These are phyloP conservation scores for Colius striatus DNA, from an alignment of 2,113 vertebrate genomes.

Conservation along the genomic window DNA sequence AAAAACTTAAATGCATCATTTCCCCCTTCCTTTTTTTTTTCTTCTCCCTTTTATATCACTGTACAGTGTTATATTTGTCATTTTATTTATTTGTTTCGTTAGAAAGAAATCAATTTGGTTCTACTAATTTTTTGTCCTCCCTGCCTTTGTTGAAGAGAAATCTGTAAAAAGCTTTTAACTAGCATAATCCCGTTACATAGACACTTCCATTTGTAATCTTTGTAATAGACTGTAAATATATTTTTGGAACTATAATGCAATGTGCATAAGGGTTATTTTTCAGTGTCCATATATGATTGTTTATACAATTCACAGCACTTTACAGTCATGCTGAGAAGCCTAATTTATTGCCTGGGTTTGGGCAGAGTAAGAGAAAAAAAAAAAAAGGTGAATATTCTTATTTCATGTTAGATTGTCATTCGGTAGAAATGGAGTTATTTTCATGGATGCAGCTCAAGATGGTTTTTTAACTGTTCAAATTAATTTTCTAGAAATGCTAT, in stretches of 20 bases:
- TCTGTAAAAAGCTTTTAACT: conserved; percentile 91
- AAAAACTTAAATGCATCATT: conserved; percentile 84
- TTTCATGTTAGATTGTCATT: conserved; percentile 74
- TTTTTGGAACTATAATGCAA: conserved; percentile 99
- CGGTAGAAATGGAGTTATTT: conserved; percentile 73
- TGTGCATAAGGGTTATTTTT: conserved; percentile 90
- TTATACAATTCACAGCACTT: conserved; percentile 82
- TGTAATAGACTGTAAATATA: conserved; percentile 99
- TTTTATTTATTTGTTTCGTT: conserved; percentile 98
- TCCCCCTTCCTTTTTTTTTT: conserved; percentile 20
- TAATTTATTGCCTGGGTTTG: conserved; percentile 74
- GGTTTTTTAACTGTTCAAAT: conserved; percentile 76
- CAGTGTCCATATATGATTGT: conserved; percentile 83
- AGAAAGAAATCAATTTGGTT: conserved; percentile 87
- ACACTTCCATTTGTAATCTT: conserved; percentile 99
- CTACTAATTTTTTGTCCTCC: conserved; percentile 82
- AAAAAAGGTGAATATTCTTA: conserved; percentile 72
- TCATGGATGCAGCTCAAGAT: conserved; percentile 71
- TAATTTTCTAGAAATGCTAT: conserved; percentile 71
- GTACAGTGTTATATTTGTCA: conserved; percentile 92
- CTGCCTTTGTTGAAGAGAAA: conserved; percentile 80
- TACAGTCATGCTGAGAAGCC: conserved; percentile 79
- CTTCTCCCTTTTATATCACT: conserved; percentile 82
- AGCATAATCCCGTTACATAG: conserved; percentile 90
- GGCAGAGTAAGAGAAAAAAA: conserved; percentile 73